Evolutionary conservation across 1,140 invertebrate genomes (phyloP).

Genomic region (Drosophila takahashii): DNA sequence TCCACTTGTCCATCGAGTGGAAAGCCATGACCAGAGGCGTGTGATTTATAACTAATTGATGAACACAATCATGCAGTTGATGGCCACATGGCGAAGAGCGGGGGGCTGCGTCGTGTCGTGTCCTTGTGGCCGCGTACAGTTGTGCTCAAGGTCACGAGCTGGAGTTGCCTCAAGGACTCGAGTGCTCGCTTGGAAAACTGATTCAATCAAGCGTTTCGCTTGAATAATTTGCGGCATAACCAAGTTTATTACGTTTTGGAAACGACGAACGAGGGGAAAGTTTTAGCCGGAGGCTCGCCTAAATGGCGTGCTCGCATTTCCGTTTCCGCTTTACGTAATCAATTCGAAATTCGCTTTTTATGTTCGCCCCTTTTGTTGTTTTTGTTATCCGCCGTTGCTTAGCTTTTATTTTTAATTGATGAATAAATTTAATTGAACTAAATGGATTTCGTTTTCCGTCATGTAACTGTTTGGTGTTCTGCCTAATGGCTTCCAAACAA

Average conservation of each 20-base stretch:
- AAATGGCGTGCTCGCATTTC: slow-evolving; percentile 68
- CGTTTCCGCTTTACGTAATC: slow-evolving; percentile 65
- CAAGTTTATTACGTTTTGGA: slow-evolving; percentile 64
- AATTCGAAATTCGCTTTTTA: slow-evolving; percentile 66
- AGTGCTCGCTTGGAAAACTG: slow-evolving; percentile 50
- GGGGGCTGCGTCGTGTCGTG: not conserved
- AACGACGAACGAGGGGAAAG: not conserved
- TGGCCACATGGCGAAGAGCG: slow-evolving; percentile 40
- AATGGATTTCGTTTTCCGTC: slow-evolving; percentile 70
- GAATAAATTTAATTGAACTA: slow-evolving; percentile 82
- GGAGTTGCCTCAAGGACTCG: slow-evolving; percentile 9
- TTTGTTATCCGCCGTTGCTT: slow-evolving; percentile 48
- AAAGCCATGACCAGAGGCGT: slow-evolving; percentile 37
- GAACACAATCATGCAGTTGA: slow-evolving; percentile 69
- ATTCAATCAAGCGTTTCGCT: slow-evolving; percentile 70
- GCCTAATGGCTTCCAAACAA: slow-evolving; percentile 51
- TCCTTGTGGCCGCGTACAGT: slow-evolving; percentile 44
- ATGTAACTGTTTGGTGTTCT: slow-evolving; percentile 23
- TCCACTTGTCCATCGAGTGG: slow-evolving; percentile 19
- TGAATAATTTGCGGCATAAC: slow-evolving; percentile 79
- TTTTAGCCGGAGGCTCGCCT: slow-evolving; percentile 19
- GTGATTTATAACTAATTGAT: slow-evolving; percentile 80
- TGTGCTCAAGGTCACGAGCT: slow-evolving; percentile 55
- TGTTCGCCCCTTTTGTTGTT: slow-evolving; percentile 25
- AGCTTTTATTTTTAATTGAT: slow-evolving; percentile 78